These are phyloP conservation scores for Drosophila incognita DNA, from an alignment of 2,888 invertebrate genomes.

Conservation along the genomic window DNA sequence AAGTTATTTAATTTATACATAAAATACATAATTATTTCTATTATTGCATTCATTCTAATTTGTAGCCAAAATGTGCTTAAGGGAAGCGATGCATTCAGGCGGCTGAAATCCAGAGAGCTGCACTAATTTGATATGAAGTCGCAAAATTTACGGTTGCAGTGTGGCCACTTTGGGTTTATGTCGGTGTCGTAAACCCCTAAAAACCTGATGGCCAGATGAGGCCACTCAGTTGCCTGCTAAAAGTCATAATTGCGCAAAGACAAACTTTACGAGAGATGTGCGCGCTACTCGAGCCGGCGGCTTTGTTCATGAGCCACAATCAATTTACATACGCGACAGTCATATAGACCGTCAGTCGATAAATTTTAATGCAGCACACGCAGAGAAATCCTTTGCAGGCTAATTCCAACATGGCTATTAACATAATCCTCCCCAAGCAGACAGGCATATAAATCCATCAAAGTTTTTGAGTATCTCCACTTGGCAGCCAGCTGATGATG, in stretches of 20 bases:
- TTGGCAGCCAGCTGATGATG: constrained; percentile 32
- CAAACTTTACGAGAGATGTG: constrained; percentile 48
- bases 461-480: constrained; percentile 57
- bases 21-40: not conserved
- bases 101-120: constrained; percentile 9
- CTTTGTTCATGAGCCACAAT: constrained; percentile 46
- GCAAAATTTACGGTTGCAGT: constrained; percentile 62
- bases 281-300: not conserved
- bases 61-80: not conserved
- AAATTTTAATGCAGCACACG: constrained; percentile 68
- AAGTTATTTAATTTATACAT: not conserved
- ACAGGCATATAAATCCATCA: constrained; percentile 57
- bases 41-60: not conserved
- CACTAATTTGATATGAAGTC: constrained; percentile 61
- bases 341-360: constrained; percentile 62
- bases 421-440: constrained; percentile 52
- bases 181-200: constrained; percentile 47
- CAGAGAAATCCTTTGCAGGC: constrained; percentile 54
- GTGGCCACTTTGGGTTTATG: constrained; percentile 62
- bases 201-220: constrained; percentile 52
- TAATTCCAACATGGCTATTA: constrained; percentile 62
- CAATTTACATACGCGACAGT: constrained; percentile 61
- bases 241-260: constrained; percentile 60
- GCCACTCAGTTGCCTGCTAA: constrained; percentile 53
- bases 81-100: not conserved